Percentiles rank a stretch among this genome's conserved stretches.
These are phyloP conservation scores for Stegophylla sp. DNA, from an alignment of 2,888 invertebrate genomes.

Conservation along the genomic window DNA sequence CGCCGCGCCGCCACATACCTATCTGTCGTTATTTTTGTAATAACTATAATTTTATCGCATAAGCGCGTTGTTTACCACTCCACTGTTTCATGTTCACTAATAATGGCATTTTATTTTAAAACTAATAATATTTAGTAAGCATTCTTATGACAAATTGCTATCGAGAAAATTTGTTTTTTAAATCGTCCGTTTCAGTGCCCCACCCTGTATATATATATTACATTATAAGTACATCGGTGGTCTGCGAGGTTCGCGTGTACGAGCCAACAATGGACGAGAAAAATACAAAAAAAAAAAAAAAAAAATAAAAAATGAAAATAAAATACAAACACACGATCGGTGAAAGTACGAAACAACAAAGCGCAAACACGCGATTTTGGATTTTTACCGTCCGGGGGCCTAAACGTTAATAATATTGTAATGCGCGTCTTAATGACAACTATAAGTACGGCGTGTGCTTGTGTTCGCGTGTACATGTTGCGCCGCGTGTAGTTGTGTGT, in stretches of 20 bases:
- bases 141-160: no score
- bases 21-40: no score
- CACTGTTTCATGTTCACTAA: no score
- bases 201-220: neutral
- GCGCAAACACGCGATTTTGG: conserved; percentile 40
- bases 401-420: conserved; percentile 10
- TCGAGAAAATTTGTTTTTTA: no score
- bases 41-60: no score
- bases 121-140: no score
- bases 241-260: conserved; percentile 4
- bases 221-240: neutral
- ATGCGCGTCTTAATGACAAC: conserved; percentile 16
- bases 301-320: no score
- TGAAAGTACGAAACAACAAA: conserved; percentile 35
- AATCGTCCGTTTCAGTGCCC: no score
- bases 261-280: neutral
- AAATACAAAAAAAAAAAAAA: no score
- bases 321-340: conserved; percentile 5
- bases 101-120: no score
- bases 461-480: neutral
- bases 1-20: no score
- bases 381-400: conserved; percentile 8
- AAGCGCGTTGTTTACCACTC: no score
- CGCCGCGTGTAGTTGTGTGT: neutral
- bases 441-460: neutral